Evolutionary conservation across 2,888 invertebrate species (phyloP), one percentile per base, ranked within the genome.

Genomic region (Drosophila silvestris): DNA sequence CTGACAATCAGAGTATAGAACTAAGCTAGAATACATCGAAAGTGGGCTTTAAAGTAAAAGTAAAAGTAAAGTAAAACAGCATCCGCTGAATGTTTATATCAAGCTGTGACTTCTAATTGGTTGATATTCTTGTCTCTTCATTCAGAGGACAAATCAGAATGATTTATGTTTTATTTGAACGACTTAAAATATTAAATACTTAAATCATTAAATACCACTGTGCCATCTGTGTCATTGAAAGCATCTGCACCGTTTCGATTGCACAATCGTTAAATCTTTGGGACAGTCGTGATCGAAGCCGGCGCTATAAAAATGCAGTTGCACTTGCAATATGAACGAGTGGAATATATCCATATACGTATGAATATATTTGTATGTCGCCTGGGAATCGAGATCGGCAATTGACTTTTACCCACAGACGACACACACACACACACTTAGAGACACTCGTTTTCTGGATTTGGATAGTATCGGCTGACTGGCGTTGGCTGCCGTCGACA

Each of bases 321-420:
- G 88, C 89, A 86, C 85, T 89, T 86, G 85, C 77, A 70, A 81
- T 70, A 69, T 74, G 78, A 83, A 74, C 69, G 54, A 61, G 64
- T 47, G 50, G 51, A 35, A 44, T 10, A 26, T 50, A 33, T 12
- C 14, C 16, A 7, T 14, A 30, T 32, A 1, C 16, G 14, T 22
- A 26, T 47, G 9, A 3, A n/a, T 26, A 4, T 28, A 5, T 28
- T 1, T 19, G 51, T 51, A 14, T 12, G 14, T 3, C 30, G 67
- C 39, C 76, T 59, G 83, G 82, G 74, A 79, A 80, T 77, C 47
- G 70, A 78, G 62, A 70, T 73, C 47, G 58, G 41, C 74, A 60
- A 60, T 70, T 73, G 74, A 74, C 85, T 89, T 86, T 85, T 85
- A 89, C 89, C 86, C 69, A 74, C 51, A 39, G 28, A 26, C 53